Percentiles rank a stretch among this genome's conserved stretches.
Evolutionary conservation across 2,113 vertebrate species (phyloP).

Genomic region (Muntiacus reevesi): DNA sequence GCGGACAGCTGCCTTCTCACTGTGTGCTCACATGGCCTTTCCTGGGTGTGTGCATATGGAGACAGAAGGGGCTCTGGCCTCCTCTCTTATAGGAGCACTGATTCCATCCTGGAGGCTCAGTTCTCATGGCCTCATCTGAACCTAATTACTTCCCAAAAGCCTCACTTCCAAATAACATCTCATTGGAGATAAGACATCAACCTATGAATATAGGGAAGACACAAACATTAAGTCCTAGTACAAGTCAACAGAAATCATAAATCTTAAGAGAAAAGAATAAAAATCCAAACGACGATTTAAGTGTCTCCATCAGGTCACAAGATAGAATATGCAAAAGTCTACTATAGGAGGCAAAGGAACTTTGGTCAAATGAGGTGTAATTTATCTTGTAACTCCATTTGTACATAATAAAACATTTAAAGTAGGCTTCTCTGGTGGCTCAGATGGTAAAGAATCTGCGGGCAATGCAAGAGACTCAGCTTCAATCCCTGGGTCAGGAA

Average conservation of each 20-base stretch:
- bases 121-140: not conserved
- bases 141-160: not conserved
- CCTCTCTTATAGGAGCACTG: not conserved
- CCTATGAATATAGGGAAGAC: not conserved
- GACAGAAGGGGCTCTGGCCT: not conserved
- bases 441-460: not conserved
- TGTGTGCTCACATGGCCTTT: not conserved
- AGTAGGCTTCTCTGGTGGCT: not conserved
- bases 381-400: not conserved
- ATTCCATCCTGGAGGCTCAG: not conserved
- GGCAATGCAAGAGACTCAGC: not conserved
- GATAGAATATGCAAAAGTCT: not conserved
- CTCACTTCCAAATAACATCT: not conserved
- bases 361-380: not conserved
- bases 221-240: not conserved
- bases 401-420: not conserved
- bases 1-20: not conserved
- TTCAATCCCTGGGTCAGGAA: not conserved
- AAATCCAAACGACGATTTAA: not conserved
- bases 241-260: not conserved
- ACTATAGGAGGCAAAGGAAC: not conserved
- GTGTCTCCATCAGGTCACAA: not conserved
- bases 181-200: not conserved
- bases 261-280: not conserved
- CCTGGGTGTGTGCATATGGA: rapidly evolving